phyloP scores from a whole-genome alignment of 2,797 vertebrate genomes.

The Gadopsis marmoratus region DNA sequence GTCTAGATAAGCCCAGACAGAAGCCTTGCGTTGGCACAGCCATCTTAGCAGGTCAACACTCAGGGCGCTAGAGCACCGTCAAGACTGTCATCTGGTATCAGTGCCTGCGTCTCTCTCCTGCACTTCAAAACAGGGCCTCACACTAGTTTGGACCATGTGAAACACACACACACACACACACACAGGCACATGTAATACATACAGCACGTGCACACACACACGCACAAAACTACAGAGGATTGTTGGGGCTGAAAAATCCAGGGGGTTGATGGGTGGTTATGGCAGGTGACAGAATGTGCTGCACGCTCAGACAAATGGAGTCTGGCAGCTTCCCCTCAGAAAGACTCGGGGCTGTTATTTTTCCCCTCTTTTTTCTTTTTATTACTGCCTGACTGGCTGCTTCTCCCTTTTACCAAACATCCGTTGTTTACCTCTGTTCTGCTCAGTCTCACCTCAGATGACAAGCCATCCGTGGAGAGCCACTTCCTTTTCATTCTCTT shows the following conservation, averaged over 20 bases:
- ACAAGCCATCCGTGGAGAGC: conserved; percentile 83
- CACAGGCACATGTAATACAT: conserved; percentile 9
- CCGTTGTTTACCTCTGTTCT: conserved; percentile 82
- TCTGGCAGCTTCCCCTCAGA: conserved; percentile 83
- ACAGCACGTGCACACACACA: neutral
- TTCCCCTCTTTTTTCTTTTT: conserved; percentile 42
- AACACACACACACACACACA: conserved; percentile 12
- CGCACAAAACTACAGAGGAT: conserved; percentile 58
- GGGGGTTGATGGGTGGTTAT: conserved; percentile 78
- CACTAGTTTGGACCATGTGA: conserved; percentile 45
- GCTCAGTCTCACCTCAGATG: conserved; percentile 85
- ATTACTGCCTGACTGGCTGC: conserved; percentile 85
- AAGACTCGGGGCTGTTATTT: conserved; percentile 73
- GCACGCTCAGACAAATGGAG: conserved; percentile 82
- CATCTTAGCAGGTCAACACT: conserved; percentile 71
- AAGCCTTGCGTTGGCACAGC: conserved; percentile 52
- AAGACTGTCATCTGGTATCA: conserved; percentile 73
- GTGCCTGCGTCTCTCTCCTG: conserved; percentile 65
- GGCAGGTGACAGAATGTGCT: conserved; percentile 81
- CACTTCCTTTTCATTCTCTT: conserved; percentile 72
- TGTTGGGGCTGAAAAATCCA: conserved; percentile 76
- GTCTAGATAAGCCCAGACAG: conserved; percentile 58
- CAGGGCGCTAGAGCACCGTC: conserved; percentile 56
- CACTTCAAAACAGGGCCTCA: conserved; percentile 66
- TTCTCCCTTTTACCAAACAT: conserved; percentile 81